These are phyloP conservation scores for Stictocephala bisonia DNA, from an alignment of 2,888 invertebrate species.

Conservation along the genomic window DNA sequence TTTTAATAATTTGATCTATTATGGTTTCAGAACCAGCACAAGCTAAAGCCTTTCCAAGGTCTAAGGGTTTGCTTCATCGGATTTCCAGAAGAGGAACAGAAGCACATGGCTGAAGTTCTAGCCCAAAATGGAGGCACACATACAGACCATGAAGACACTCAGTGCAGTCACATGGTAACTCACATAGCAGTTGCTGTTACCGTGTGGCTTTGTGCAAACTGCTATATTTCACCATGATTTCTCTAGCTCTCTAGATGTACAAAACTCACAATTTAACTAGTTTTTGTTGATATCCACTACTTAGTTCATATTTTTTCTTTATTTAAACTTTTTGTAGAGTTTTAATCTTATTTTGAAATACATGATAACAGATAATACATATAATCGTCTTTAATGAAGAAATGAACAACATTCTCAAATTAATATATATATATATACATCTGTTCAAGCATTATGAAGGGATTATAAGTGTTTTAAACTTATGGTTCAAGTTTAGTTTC, in stretches of 20 bases:
- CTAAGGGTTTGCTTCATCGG: constrained; percentile 90
- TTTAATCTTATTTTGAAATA: too few species aligned
- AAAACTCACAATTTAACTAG: background rate
- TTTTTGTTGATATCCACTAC: constrained; percentile 5
- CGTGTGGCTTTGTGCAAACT: background rate
- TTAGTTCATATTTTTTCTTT: too few species aligned
- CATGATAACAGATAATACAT: too few species aligned
- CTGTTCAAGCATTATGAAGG: too few species aligned
- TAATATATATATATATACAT: too few species aligned
- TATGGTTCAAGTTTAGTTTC: too few species aligned
- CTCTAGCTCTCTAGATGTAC: background rate
- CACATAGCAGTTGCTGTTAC: too few species aligned
- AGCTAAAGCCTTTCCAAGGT: constrained; percentile 88
- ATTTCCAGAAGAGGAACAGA: constrained; percentile 89
- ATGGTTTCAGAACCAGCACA: constrained; percentile 72
- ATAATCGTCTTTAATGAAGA: too few species aligned
- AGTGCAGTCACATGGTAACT: constrained; percentile 94
- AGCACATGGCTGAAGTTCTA: constrained; percentile 92
- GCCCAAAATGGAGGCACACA: constrained; percentile 86
- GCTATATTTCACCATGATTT: background rate
- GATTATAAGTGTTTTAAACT: too few species aligned
- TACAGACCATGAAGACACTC: constrained; percentile 81
- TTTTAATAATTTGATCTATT: background rate
- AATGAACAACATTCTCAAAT: too few species aligned
- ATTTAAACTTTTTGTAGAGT: too few species aligned